Conservation (phyloP, 1,140 invertebrate genomes). For the Cyrtorhinus lividipennis region DNA sequence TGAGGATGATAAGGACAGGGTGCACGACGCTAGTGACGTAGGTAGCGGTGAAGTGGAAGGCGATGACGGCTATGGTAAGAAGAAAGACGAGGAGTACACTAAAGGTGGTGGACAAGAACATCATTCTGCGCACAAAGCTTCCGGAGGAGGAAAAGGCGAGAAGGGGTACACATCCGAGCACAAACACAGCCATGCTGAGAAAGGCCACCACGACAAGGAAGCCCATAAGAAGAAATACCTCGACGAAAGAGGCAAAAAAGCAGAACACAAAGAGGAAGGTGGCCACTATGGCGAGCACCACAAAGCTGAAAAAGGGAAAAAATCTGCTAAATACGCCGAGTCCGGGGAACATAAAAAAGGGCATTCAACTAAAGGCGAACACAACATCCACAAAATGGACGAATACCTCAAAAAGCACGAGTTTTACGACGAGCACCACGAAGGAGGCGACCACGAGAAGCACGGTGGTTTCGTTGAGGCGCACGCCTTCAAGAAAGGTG, state of each 20-base stretch:
- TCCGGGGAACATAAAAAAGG: conserved; percentile 51
- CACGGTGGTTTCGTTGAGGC: conserved; percentile 42
- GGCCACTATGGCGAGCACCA: conserved; percentile 31
- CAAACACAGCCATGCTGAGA: conserved; percentile 30
- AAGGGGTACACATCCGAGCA: conserved; percentile 32
- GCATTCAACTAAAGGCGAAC: conserved; percentile 52
- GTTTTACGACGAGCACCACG: conserved; percentile 55
- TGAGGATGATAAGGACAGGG: no score
- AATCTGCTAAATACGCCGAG: conserved; percentile 36
- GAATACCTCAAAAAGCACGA: conserved; percentile 57
- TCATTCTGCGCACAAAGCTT: conserved; percentile 27
- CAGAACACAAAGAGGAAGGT: conserved; percentile 30
- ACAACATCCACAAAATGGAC: conserved; percentile 55
- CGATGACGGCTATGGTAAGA: conserved; percentile 12
- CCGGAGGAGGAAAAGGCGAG: conserved; percentile 28
- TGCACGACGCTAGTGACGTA: not conserved
- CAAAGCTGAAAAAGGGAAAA: conserved; percentile 30
- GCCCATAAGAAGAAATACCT: conserved; percentile 29
- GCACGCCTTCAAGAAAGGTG: conserved; percentile 37
- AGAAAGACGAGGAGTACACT: conserved; percentile 24
- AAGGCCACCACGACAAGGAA: conserved; percentile 31
- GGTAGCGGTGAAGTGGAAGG: not conserved
- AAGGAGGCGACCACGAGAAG: conserved; percentile 45
- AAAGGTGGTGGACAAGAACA: conserved; percentile 28
- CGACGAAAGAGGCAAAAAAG: conserved; percentile 28